A percentile compares a stretch with the other conserved stretches of the same genome.
Conservation (phyloP, 2,888 invertebrate genomes). For the Eristalinus aeneus region DNA sequence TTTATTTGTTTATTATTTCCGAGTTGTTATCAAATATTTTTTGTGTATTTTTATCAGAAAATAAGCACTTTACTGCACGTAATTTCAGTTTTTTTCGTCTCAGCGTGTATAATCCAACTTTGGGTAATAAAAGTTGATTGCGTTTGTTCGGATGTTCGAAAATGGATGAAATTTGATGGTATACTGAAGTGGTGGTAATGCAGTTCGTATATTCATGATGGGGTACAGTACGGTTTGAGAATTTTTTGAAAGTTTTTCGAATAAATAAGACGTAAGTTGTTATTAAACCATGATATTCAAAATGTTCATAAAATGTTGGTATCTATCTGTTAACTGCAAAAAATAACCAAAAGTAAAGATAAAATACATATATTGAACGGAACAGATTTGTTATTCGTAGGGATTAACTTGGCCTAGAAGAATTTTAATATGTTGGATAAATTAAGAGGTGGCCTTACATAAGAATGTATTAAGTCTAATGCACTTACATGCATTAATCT, state of each 20-base stretch:
- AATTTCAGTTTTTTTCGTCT: not conserved
- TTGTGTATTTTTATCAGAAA: not conserved
- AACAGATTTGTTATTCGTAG: too few species aligned
- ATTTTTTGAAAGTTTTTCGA: not conserved
- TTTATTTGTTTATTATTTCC: not conserved
- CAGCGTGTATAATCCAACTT: conserved; percentile 19
- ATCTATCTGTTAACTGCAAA: too few species aligned
- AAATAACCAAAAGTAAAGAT: too few species aligned
- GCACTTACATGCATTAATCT: too few species aligned
- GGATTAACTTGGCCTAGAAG: too few species aligned
- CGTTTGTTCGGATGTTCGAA: conserved; percentile 56
- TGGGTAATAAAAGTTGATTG: conserved; percentile 55
- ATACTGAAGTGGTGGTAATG: conserved; percentile 1
- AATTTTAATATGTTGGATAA: too few species aligned
- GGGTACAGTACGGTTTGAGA: not conserved
- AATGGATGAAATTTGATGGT: conserved; percentile 9
- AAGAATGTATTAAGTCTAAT: too few species aligned
- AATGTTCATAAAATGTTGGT: too few species aligned
- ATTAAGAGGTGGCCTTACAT: too few species aligned
- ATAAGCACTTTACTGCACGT: not conserved
- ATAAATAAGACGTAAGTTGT: too few species aligned
- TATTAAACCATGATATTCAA: too few species aligned
- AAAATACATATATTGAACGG: too few species aligned
- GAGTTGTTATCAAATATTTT: not conserved
- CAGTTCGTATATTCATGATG: not conserved